Evolutionary conservation across 2,113 vertebrate species (phyloP), one percentile per base, ranked within the genome.

Genomic region (Hippolais icterina): DNA sequence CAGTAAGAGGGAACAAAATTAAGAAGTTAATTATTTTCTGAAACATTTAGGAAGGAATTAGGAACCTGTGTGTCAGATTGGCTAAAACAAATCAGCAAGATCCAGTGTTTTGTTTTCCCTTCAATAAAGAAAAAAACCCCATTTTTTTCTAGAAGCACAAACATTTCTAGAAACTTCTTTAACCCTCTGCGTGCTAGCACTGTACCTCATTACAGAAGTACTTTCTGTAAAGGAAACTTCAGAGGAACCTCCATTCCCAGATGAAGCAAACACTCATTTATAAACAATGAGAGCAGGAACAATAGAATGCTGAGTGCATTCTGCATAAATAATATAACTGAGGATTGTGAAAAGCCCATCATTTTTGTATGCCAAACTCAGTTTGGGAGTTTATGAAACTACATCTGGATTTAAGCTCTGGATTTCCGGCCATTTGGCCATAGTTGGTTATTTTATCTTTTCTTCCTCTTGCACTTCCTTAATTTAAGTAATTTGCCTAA

Each of bases 291-390:
- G 61, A 72, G 53, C 60, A 75, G 83, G 90, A 96, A 95, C 95
- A 97, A 96, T 89, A 72, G 94, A 87, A 89, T 94, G 76, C 89
- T 93, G 81, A 95, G 92, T 92, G 89, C 70, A 63, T 86, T 89
- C 72, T 96, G 93, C 89, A 96, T 93, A 80, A 97, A 96, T 95
- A 97, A 94, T 96, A 83, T 95, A 93, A 83, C 63, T 66, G 90
- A 92, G 77, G 44, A 33, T 80, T 92, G 74, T 96, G 83, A 90
- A 77, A 89, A 93, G 90, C 70, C 42, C 68, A 2, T 70, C 72
- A 82, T 94, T 96, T 94, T 90, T 29, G 1, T 87, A 64, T 84
- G 87, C 89, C 80, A 95, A 93, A 89, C 74, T 89, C 79, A 49
- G 70, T 89, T 95, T 87, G 75, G 81, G 77, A 96, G 54, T 94